Base-by-base conservation (phyloP, 64 coral and sea anemone species). In the Pocillopora verrucosa region DNA sequence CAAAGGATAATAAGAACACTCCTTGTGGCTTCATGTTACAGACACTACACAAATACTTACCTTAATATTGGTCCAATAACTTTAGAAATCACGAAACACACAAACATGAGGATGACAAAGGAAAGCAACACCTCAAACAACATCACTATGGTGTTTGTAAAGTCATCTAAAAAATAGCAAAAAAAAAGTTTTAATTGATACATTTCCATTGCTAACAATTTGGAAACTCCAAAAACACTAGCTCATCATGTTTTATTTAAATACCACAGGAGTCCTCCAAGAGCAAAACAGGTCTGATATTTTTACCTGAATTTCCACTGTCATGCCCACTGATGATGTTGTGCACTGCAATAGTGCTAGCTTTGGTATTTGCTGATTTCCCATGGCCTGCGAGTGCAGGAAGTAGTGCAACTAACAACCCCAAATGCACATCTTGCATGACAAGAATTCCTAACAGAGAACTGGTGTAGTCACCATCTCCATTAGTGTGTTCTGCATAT, bases 371-470 rank as follows among this genome's bases (percentile, higher is more conserved):
- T 34, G 90, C 60, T 59, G 80, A 84, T 9, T 73, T 82, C 45
- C 77, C 92, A 80, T 86, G 93, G 17, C 97, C 97, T 63, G 97
- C 93, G 1, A 99, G 78, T 17, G 93, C 97, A 76, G 97, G 97
- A 16, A 99, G 86, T 22, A 99, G 76, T 13, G 97, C 93, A 64
- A 99, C 90, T 10, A 99, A 57, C 10, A 99, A 80, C 34, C 97
- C 97, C 61, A 99, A 74, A 34, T 99, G 90, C 20, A 99, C 94
- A 73, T 99, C 97, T 72, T 99, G 97, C 97, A 99, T 99, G 67
- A 99, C 91, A 51, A 99, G 94, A 56, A 99, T 99, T 72, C 97
- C 97, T 16, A 99, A 79, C 74, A 99, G 35, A 68, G 93, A 92
- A 78, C 97, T 92, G 15, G 88, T 87, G 73, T 99, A 95, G 64